These are phyloP conservation scores for Amazona guildingii DNA, from an alignment of 2,113 vertebrate genomes.

Conservation along the genomic window DNA sequence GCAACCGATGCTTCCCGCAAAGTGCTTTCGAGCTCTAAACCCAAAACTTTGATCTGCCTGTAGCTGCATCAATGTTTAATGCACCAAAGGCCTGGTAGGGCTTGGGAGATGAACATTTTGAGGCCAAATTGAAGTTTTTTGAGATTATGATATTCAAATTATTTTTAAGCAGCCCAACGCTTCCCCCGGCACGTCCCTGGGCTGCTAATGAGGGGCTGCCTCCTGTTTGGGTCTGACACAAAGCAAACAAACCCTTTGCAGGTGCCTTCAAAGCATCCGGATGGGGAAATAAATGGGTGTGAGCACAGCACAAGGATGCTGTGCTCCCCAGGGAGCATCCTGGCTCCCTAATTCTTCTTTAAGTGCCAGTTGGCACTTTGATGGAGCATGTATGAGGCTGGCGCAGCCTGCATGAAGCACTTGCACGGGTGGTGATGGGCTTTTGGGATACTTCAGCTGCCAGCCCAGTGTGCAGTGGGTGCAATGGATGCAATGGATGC, in stretches of 20 bases:
- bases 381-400: not conserved
- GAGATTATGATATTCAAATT: slow-evolving; percentile 65
- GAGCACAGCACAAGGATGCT: not conserved
- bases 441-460: not conserved
- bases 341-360: not conserved
- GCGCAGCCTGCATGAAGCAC: not conserved
- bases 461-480: rapidly evolving
- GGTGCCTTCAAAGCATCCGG: not conserved
- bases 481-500: rapidly evolving
- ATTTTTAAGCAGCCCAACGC: not conserved
- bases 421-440: rapidly evolving
- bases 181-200: slow-evolving; percentile 44
- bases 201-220: slow-evolving; percentile 62
- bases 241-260: slow-evolving; percentile 63
- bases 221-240: slow-evolving; percentile 38
- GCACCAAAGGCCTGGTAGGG: slow-evolving; percentile 52
- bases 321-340: rapidly evolving
- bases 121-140: slow-evolving; percentile 62
- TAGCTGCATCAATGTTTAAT: slow-evolving; percentile 77
- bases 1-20: not conserved
- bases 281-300: slow-evolving; percentile 43
- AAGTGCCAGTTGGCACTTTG: not conserved
- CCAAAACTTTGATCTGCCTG: slow-evolving; percentile 67
- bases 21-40: not conserved
- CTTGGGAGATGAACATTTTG: slow-evolving; percentile 62